These are phyloP conservation scores for Serripes groenlandicus DNA, from an alignment of 2,888 invertebrate genomes.

Conservation along the genomic window DNA sequence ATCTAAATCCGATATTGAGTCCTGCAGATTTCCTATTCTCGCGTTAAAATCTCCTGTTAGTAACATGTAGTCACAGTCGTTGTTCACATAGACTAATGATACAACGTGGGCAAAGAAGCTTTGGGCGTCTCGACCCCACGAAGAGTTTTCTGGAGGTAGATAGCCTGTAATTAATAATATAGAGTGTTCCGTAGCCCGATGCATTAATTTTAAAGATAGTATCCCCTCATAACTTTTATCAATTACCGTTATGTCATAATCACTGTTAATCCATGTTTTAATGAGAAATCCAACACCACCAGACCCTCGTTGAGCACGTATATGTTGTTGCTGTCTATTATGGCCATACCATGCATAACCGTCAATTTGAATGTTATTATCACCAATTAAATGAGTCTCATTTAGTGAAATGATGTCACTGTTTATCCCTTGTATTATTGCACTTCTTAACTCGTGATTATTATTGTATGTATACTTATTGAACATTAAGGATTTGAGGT, in stretches of 20 bases:
- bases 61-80: not conserved
- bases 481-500: too few relatives aligned
- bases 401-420: not conserved
- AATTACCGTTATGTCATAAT: not conserved
- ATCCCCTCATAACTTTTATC: conserved; percentile 7
- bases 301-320: not conserved
- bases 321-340: not conserved
- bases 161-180: not conserved
- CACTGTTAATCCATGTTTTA: not conserved
- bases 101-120: not conserved
- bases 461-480: too few relatives aligned
- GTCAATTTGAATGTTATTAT: not conserved
- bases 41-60: conserved; percentile 1
- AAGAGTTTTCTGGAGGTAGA: not conserved
- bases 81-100: not conserved
- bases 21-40: not conserved
- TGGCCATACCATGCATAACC: conserved; percentile 17
- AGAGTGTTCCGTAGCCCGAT: not conserved
- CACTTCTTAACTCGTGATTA: not conserved
- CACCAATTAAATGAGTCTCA: not conserved
- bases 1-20: not conserved
- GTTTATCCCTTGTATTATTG: not conserved
- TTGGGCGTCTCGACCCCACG: not conserved
- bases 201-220: conserved; percentile 1
- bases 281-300: conserved; percentile 16